Percentiles rank a stretch among this genome's conserved stretches.
Conservation (phyloP, 2,113 vertebrate species). For the Leptobrachium ailaonicum region DNA sequence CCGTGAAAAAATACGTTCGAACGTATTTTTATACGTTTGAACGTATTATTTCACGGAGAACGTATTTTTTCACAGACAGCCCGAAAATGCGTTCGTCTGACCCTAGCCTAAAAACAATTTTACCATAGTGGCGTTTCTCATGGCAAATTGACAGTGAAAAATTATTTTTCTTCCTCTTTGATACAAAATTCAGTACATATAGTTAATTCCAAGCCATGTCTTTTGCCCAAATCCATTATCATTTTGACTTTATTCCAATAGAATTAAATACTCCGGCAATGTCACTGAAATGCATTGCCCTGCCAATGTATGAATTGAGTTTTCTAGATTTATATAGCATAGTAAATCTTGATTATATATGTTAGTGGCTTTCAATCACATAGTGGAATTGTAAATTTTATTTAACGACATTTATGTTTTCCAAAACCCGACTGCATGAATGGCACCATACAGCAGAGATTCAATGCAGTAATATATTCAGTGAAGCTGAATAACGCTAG, state of each 20-base stretch:
- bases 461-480: too few relatives aligned
- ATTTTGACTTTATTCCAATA: constrained; percentile 19
- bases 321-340: constrained; percentile 4
- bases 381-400: too few relatives aligned
- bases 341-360: not conserved
- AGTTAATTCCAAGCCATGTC: constrained; percentile 26
- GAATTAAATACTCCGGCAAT: constrained; percentile 25
- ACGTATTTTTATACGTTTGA: too few relatives aligned
- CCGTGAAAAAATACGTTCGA: too few relatives aligned
- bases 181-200: constrained; percentile 17
- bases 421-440: too few relatives aligned
- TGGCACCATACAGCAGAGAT: too few relatives aligned
- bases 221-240: constrained; percentile 31
- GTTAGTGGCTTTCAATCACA: not conserved
- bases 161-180: constrained; percentile 20
- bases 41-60: too few relatives aligned
- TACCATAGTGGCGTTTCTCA: constrained; percentile 23
- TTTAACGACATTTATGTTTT: too few relatives aligned
- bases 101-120: too few relatives aligned
- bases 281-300: not conserved
- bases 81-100: too few relatives aligned
- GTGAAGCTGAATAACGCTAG: too few relatives aligned
- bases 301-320: constrained; percentile 6
- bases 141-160: constrained; percentile 28
- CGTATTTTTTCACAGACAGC: too few relatives aligned